A percentile compares a stretch with the other conserved stretches of the same genome.
Conservation (phyloP, 37 sponge, comb jelly and placozoan species). For the Hormiphora californensis region DNA sequence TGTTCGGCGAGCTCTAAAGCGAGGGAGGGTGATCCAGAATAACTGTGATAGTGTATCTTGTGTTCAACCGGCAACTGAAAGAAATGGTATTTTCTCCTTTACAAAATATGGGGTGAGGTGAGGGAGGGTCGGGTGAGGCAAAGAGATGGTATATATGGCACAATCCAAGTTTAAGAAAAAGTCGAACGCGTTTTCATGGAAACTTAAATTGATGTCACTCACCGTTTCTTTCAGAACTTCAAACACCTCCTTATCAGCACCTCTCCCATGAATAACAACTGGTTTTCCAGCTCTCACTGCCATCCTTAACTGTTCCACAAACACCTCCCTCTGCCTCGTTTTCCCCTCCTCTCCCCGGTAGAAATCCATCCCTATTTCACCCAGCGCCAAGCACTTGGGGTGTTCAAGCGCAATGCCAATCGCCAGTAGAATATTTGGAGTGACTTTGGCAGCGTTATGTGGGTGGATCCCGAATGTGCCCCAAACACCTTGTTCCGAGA, state of each 20-base stretch:
- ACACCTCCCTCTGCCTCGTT: not conserved
- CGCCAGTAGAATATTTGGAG: not conserved
- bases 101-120: no score
- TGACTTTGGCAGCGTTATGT: not conserved
- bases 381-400: not conserved
- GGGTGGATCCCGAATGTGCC: constrained; percentile 27
- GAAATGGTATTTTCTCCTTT: no score
- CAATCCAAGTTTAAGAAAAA: no score
- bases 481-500: constrained; percentile 17
- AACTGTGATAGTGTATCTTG: no score
- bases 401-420: not conserved
- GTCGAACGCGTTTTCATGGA: no score
- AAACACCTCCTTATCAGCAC: not conserved
- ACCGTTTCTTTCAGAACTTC: not conserved
- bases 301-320: not conserved
- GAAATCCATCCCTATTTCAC: constrained; percentile 18
- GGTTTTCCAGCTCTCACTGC: not conserved
- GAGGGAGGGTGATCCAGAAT: no score
- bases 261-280: not conserved
- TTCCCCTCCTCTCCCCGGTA: not conserved
- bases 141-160: no score
- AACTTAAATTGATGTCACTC: no score
- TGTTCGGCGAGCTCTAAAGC: no score
- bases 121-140: no score
- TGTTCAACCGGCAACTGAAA: no score